These are phyloP conservation scores for Lepidotrigona ventralis DNA, from an alignment of 1,140 invertebrate species.

Conservation along the genomic window DNA sequence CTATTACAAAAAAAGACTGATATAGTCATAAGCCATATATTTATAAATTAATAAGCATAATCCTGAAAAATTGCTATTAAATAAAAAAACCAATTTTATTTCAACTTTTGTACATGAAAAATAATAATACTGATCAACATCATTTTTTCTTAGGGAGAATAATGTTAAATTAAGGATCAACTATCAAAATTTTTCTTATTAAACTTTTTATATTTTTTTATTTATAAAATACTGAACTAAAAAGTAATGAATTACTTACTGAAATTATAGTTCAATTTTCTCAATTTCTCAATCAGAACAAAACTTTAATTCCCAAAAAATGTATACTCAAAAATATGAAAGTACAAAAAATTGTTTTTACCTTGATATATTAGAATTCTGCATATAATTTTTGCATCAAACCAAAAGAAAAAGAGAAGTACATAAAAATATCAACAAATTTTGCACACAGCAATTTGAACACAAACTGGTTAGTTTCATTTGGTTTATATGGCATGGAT, in stretches of 20 bases:
- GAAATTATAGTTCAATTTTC: background rate
- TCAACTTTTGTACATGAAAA: conserved; percentile 39
- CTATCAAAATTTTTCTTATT: conserved; percentile 32
- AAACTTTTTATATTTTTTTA: conserved; percentile 14
- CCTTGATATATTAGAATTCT: conserved; percentile 18
- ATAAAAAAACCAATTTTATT: conserved; percentile 50
- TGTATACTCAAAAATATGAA: conserved; percentile 28
- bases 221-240: conserved; percentile 25
- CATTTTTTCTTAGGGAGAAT: conserved; percentile 33
- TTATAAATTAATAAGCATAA: conserved; percentile 41
- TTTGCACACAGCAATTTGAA: conserved; percentile 69
- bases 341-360: conserved; percentile 30
- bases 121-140: conserved; percentile 65
- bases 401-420: conserved; percentile 19
- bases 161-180: conserved; percentile 40
- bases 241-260: conserved; percentile 8
- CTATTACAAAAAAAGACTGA: conserved; percentile 8
- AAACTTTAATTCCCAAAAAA: conserved; percentile 4
- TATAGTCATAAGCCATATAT: conserved; percentile 13
- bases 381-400: conserved; percentile 26
- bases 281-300: conserved; percentile 14
- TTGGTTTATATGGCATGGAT: conserved; percentile 79
- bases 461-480: conserved; percentile 76
- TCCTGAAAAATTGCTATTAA: conserved; percentile 51
- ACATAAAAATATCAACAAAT: conserved; percentile 35